These are phyloP conservation scores for Aphelocoma coerulescens DNA, from an alignment of 2,113 vertebrate genomes.

Conservation along the genomic window DNA sequence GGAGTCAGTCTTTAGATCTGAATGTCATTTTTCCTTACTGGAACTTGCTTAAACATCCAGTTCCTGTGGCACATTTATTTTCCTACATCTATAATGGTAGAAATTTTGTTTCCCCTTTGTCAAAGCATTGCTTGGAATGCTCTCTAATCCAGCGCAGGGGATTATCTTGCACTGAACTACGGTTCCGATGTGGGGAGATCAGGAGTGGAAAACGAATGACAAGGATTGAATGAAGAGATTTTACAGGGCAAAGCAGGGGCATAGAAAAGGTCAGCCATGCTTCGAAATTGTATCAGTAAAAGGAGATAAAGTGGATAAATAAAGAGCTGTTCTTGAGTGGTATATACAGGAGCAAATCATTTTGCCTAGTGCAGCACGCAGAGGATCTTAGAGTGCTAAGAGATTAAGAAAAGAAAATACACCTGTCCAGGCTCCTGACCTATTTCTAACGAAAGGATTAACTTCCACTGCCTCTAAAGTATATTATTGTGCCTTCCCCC, in stretches of 20 bases:
- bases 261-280: background rate
- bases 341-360: background rate
- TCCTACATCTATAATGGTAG: background rate
- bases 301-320: conserved; percentile 10
- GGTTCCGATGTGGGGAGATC: background rate
- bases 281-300: background rate
- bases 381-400: background rate
- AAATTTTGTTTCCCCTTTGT: background rate
- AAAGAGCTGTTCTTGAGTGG: background rate
- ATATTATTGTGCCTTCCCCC: background rate
- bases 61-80: background rate
- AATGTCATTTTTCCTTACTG: background rate
- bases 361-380: background rate
- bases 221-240: background rate
- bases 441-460: background rate
- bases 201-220: background rate
- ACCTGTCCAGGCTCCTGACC: background rate
- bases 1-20: background rate
- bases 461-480: background rate
- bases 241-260: background rate
- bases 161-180: background rate
- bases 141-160: background rate
- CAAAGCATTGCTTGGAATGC: background rate
- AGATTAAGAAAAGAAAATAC: background rate
- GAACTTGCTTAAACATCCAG: background rate